Conservation (phyloP, 2,888 invertebrate species). For the Tipula vernalis region DNA sequence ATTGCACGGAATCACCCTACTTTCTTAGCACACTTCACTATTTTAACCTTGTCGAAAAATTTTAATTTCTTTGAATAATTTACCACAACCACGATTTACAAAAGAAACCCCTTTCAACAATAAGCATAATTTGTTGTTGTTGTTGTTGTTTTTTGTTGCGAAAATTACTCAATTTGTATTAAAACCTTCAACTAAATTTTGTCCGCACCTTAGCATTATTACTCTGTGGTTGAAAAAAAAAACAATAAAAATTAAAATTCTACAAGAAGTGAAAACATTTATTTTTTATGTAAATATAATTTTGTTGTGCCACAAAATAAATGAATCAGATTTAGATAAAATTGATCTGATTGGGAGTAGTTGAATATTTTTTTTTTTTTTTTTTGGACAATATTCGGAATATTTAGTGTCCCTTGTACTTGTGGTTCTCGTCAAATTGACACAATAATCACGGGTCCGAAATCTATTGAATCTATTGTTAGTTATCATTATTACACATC, state of each 20-base stretch:
- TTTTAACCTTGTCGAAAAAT: background rate
- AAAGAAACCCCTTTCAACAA: background rate
- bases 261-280: background rate
- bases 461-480: too few species aligned
- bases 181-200: constrained; percentile 4
- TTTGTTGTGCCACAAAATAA: background rate
- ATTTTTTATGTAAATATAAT: background rate
- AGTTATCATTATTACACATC: too few species aligned
- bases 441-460: too few species aligned
- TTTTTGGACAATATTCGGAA: too few species aligned
- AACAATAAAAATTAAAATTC: background rate
- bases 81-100: background rate
- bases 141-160: background rate
- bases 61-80: background rate
- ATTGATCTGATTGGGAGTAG: background rate
- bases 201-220: background rate
- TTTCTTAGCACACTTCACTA: background rate
- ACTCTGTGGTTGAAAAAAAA: background rate
- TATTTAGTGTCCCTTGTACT: too few species aligned
- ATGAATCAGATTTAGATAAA: background rate
- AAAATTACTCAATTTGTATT: background rate
- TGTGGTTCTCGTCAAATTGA: too few species aligned
- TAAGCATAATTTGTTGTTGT: background rate
- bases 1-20: background rate
- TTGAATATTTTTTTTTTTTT: too few species aligned